Percentiles rank a stretch among this genome's conserved stretches.
These are phyloP conservation scores for Brachypteracias leptosomus DNA, from an alignment of 2,113 vertebrate genomes.

Conservation along the genomic window DNA sequence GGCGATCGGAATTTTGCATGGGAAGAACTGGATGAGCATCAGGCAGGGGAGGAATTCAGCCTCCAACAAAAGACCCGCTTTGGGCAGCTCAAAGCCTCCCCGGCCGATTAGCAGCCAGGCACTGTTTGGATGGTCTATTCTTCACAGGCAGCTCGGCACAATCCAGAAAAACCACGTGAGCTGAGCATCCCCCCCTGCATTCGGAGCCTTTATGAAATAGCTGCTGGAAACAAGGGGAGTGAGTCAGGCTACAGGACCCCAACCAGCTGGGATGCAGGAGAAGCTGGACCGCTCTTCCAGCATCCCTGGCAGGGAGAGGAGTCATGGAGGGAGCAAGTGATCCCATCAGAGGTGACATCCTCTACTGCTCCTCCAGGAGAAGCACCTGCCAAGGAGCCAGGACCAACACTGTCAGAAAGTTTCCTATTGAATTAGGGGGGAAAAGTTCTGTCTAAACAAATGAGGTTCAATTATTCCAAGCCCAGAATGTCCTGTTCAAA, in stretches of 20 bases:
- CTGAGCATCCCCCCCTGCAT: not conserved
- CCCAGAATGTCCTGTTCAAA: not conserved
- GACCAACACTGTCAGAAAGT: not conserved
- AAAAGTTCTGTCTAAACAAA: not conserved
- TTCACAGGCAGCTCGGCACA: not conserved
- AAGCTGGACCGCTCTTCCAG: not conserved
- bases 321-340: not conserved
- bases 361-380: not conserved
- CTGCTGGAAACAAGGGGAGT: not conserved
- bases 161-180: not conserved
- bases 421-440: not conserved
- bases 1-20: not conserved
- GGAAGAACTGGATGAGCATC: constrained; percentile 1
- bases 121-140: not conserved
- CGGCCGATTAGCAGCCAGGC: not conserved
- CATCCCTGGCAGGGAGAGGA: not conserved
- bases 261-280: not conserved
- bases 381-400: not conserved
- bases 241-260: not conserved
- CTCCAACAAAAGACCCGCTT: constrained; percentile 22
- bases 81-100: not conserved
- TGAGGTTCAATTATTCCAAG: not conserved
- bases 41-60: constrained; percentile 5
- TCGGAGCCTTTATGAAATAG: not conserved
- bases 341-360: not conserved